phyloP scores from a whole-genome alignment of 2,797 vertebrate genomes.

The Neosilurus hyrtlii region DNA sequence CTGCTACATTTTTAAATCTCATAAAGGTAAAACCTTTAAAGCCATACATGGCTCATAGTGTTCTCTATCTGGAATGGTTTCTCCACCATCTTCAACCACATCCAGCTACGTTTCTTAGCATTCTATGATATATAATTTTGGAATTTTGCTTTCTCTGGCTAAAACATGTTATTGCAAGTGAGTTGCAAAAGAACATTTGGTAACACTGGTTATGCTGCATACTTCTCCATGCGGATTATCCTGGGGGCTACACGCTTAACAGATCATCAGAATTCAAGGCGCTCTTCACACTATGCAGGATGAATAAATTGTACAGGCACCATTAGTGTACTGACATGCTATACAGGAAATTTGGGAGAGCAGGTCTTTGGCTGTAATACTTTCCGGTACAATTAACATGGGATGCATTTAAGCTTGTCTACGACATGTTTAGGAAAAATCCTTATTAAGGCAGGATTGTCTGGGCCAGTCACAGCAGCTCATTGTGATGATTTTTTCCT shows the following conservation, averaged over 20 bases:
- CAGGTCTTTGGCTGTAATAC: neutral
- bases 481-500: neutral
- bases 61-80: neutral
- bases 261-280: neutral
- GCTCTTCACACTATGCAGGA: neutral
- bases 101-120: neutral
- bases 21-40: neutral
- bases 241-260: neutral
- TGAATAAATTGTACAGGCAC: neutral
- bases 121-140: neutral
- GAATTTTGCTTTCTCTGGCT: neutral
- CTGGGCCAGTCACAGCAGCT: neutral
- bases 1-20: neutral
- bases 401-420: neutral
- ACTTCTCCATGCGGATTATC: neutral
- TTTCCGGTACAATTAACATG: neutral
- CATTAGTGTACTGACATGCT: neutral
- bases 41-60: too few relatives aligned
- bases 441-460: neutral
- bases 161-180: neutral
- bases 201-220: neutral
- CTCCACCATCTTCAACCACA: neutral
- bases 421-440: neutral
- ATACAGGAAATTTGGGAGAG: neutral
- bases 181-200: conserved; percentile 1